A percentile compares a stretch with the other conserved stretches of the same genome.
phyloP scores from a whole-genome alignment of 2,888 invertebrate genomes.

The Timema cristinae region DNA sequence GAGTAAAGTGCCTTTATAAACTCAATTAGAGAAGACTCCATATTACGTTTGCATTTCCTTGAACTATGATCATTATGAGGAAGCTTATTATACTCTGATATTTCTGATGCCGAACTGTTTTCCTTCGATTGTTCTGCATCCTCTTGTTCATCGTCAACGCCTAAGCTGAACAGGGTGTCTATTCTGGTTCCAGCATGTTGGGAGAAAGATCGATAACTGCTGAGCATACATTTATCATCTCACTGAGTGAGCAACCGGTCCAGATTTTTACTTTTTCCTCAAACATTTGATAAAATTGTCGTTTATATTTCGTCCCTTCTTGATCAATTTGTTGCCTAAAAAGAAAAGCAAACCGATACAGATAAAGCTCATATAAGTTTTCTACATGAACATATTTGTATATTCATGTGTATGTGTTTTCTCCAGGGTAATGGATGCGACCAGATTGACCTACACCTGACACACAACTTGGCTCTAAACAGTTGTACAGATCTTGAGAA shows the following conservation, averaged over 20 bases:
- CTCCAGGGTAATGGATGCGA: background rate
- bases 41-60: background rate
- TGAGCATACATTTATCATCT: background rate
- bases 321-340: background rate
- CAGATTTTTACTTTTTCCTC: background rate
- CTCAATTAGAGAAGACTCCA: background rate
- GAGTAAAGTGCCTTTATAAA: background rate
- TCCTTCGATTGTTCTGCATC: background rate
- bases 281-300: background rate
- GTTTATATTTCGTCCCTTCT: background rate
- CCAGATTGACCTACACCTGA: background rate
- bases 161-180: constrained; percentile 4
- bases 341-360: background rate
- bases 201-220: background rate
- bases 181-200: background rate
- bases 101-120: background rate
- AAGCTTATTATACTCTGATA: background rate
- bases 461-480: background rate
- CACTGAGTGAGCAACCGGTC: background rate
- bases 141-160: background rate
- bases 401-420: background rate
- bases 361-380: background rate
- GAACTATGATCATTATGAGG: too few relatives aligned
- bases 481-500: background rate
- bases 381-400: background rate